Evolutionary conservation across 2,888 invertebrate genomes (phyloP), one percentile per base, ranked within the genome.

Genomic region (Netelia virgata): DNA sequence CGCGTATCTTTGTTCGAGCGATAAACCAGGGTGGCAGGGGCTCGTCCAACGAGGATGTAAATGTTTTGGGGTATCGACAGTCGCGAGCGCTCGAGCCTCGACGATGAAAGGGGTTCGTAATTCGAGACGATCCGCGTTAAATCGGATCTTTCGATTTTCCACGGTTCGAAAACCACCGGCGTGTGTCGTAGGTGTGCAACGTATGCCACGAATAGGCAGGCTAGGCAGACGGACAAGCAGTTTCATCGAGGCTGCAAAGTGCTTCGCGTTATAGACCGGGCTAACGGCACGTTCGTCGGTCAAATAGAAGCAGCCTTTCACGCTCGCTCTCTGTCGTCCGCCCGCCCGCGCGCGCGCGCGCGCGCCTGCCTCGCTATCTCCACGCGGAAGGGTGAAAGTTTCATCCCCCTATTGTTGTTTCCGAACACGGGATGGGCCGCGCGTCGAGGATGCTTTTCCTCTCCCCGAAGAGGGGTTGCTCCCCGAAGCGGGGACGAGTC

Each of bases 301-400:
- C 64, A 76, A 82, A 82, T 59, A 81, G 70, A 70, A 82, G 69
- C 76, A 70, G 70, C 70, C 74, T 74, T 57, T 76, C 43, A 57
- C 20, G 8, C 41, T 82, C 82, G 43, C 64, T 61, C 3, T 28
- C 28, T 28, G 3, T 28, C 28, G 2, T 3, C 3, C 28, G 2
- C 28, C 3, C 28, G 2, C 28, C 3, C 28, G 1, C 23, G 1
- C 23, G 2, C 28, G 2, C 3, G 28, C 28, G 28, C 28, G 28
- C 28, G 28, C 28, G 28, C 28, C 3, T 0, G 28, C n/a, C n/a
- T 28, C 28, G 28, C 41, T 74, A 41, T 43, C 36, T 81, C 43
- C 9, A 28, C 1, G 3, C 16, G 41, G 47, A 36, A 23, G 57
- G 68, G 59, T 6, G n/a, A 14, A 59, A 28, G 28, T 69, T 69